Percentiles rank a stretch among this genome's conserved stretches.
Conservation (phyloP, 35 echinoderm and acorn worm genomes). For the Ophioderma brevispina region DNA sequence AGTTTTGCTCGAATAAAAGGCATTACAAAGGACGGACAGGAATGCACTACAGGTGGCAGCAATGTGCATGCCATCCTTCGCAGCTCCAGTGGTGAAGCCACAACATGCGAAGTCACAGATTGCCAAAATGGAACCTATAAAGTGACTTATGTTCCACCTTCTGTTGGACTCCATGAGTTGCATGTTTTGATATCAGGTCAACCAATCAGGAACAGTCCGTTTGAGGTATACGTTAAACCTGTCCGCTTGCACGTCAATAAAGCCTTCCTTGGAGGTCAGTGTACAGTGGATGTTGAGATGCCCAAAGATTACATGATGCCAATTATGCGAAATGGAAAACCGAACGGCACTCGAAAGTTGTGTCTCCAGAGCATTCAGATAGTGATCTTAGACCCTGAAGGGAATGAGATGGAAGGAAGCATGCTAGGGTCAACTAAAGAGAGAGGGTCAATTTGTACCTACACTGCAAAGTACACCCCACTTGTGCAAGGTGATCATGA, state of each 20-base stretch:
- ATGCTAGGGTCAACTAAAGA: constrained; percentile 48
- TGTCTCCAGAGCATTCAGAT: constrained; percentile 72
- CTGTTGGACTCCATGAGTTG: constrained; percentile 62
- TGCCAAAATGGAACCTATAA: constrained; percentile 79
- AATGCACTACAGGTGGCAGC: constrained; percentile 70
- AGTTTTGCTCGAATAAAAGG: constrained; percentile 81
- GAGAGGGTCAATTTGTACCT: constrained; percentile 52
- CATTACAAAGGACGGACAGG: constrained; percentile 60
- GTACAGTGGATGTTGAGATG: constrained; percentile 74
- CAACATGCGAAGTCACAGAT: constrained; percentile 53
- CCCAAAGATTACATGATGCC: constrained; percentile 67
- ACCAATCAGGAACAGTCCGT: constrained; percentile 59
- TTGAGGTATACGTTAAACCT: constrained; percentile 66
- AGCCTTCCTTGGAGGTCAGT: constrained; percentile 72
- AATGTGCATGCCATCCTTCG: constrained; percentile 46
- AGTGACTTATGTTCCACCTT: constrained; percentile 54
- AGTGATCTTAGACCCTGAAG: constrained; percentile 48
- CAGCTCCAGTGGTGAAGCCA: constrained; percentile 26
- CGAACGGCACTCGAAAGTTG: constrained; percentile 27
- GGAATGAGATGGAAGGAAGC: constrained; percentile 53
- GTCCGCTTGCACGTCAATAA: constrained; percentile 69
- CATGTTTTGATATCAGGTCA: constrained; percentile 62
- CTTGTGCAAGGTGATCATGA: constrained; percentile 65
- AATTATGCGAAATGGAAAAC: constrained; percentile 27
- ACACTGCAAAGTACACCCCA: constrained; percentile 71